A percentile compares a stretch with the other conserved stretches of the same genome.
phyloP scores from a whole-genome alignment of 1,140 invertebrate species.

The Steinernema feltiae region DNA sequence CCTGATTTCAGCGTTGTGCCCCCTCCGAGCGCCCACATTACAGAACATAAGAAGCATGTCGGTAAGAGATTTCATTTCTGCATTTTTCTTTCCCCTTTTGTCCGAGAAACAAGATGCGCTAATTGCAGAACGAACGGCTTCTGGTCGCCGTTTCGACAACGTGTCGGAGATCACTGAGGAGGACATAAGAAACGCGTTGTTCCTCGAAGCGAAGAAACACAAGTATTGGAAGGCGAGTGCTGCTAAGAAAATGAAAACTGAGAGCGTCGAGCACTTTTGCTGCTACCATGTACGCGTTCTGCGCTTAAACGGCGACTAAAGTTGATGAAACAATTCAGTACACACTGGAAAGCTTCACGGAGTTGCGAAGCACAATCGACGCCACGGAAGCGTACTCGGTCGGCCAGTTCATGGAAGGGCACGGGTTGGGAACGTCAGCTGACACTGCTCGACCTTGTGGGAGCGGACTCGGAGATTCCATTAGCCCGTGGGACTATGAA shows the following conservation, averaged over 20 bases:
- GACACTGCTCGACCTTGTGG: background rate
- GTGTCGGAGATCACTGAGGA: background rate
- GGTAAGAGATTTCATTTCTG: background rate
- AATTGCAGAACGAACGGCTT: background rate
- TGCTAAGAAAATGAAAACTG: slow-evolving; percentile 54
- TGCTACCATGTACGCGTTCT: slow-evolving; percentile 49
- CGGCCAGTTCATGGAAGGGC: slow-evolving; percentile 29
- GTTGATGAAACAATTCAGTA: slow-evolving; percentile 39
- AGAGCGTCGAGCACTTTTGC: slow-evolving; percentile 42
- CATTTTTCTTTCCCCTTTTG: background rate
- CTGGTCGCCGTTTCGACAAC: background rate
- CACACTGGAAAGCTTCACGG: slow-evolving; percentile 55
- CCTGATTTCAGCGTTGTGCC: slow-evolving; percentile 4
- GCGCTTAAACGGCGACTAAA: background rate
- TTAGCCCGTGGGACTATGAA: slow-evolving; percentile 57
- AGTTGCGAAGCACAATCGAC: slow-evolving; percentile 50
- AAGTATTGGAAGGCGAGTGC: slow-evolving; percentile 50
- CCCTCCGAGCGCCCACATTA: background rate
- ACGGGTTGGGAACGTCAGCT: slow-evolving; percentile 8
- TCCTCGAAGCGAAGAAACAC: slow-evolving; percentile 48
- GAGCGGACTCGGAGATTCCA: background rate
- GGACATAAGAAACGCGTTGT: background rate
- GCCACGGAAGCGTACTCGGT: slow-evolving; percentile 41
- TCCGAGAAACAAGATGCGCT: background rate
- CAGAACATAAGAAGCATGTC: background rate